These are phyloP conservation scores for Mastacembelus armatus DNA, from an alignment of 2,797 vertebrate species.

Conservation along the genomic window DNA sequence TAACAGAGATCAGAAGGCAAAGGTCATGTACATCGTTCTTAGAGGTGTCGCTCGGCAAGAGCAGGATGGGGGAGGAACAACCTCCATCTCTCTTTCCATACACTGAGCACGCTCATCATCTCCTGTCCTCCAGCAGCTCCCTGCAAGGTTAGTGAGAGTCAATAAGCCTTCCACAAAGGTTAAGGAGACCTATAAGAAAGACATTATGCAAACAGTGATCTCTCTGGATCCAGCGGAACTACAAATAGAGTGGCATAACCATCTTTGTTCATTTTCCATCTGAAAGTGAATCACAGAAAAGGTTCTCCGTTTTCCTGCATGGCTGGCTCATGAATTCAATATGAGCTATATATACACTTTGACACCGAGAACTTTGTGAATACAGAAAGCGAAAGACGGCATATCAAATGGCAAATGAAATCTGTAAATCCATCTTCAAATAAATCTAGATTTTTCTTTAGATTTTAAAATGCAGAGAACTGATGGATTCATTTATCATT, in stretches of 20 bases:
- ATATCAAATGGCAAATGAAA: constrained; percentile 40
- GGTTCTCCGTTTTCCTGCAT: constrained; percentile 42
- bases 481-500: constrained; percentile 21
- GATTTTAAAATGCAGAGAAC: constrained; percentile 6
- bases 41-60: constrained; percentile 53
- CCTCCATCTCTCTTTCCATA: constrained; percentile 63
- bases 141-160: constrained; percentile 77
- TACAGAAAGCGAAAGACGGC: constrained; percentile 25
- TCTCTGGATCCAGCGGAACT: constrained; percentile 58
- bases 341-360: constrained; percentile 57
- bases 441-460: constrained; percentile 25
- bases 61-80: constrained; percentile 63
- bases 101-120: constrained; percentile 74
- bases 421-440: constrained; percentile 20
- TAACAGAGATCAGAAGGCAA: constrained; percentile 76
- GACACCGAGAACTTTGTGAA: constrained; percentile 50
- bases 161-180: constrained; percentile 79
- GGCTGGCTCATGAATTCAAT: constrained; percentile 66
- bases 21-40: constrained; percentile 72
- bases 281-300: constrained; percentile 62
- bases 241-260: constrained; percentile 68
- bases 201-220: constrained; percentile 73
- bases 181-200: constrained; percentile 73
- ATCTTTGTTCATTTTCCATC: constrained; percentile 58
- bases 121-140: constrained; percentile 70